These are phyloP conservation scores for Dryobates pubescens DNA, from an alignment of 2,797 vertebrate species.

Conservation along the genomic window DNA sequence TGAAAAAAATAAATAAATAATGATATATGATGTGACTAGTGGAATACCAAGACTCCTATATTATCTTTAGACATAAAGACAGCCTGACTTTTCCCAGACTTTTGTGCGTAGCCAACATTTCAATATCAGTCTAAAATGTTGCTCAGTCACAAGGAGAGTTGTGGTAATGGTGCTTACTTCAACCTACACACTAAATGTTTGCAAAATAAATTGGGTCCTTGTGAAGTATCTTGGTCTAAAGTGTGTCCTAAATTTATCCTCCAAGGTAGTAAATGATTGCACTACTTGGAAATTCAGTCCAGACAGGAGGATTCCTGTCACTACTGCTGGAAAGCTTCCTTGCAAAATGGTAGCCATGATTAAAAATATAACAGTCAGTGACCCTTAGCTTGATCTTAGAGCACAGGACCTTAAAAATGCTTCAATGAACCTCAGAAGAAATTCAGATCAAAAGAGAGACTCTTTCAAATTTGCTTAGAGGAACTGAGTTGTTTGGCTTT, in stretches of 20 bases:
- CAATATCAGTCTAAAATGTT: background rate
- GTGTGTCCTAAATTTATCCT: background rate
- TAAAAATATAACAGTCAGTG: conserved; percentile 33
- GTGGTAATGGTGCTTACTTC: background rate
- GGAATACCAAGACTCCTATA: background rate
- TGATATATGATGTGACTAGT: background rate
- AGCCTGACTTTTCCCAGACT: background rate
- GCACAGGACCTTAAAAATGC: conserved; percentile 25
- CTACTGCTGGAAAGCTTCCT: background rate
- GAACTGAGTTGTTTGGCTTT: background rate
- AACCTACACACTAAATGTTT: accelerated
- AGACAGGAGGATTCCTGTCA: background rate
- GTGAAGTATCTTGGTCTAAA: background rate
- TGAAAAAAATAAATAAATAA: background rate
- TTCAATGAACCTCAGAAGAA: conserved; percentile 40
- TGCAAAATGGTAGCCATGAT: background rate
- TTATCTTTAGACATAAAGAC: background rate
- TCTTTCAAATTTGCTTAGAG: conserved; percentile 19
- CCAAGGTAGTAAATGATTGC: background rate
- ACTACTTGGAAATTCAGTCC: background rate
- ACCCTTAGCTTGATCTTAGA: conserved; percentile 3
- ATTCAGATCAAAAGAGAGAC: background rate
- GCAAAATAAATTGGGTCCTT: background rate
- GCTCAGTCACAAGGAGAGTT: background rate
- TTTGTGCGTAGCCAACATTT: background rate